Evolutionary conservation across 2,797 vertebrate genomes (phyloP), one percentile per base, ranked within the genome.

Genomic region (Chiloscyllium punctatum): DNA sequence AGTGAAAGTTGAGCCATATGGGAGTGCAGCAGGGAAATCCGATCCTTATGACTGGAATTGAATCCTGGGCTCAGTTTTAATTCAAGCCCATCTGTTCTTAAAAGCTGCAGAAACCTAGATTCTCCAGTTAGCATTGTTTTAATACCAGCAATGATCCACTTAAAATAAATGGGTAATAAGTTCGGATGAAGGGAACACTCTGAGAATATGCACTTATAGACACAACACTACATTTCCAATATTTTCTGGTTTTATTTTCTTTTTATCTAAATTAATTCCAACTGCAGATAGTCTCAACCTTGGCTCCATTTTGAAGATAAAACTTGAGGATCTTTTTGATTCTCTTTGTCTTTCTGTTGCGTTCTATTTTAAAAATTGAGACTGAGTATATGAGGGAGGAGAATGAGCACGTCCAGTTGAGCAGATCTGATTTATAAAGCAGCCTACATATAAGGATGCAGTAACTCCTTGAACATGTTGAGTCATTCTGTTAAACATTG

Each of bases 21-120:
- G 57, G 1, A 94, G 25, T 94, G 15, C 37, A 94, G 66, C 66
- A 71, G 66, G 18, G 94, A 48, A 53, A 94, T 53, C 21, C 42
- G 42, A 74, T 94, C 69, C 69, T 71, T 51, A 15, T 72, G 69
- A 33, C 42, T 94, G 68, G 66, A 69, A 71, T 25, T 94, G 8
- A 71, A 74, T 74, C 13, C 37, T 42, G 71, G 94, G 68, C 94
- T 71, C 37, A 74, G 94, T 74, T 95, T 84, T 95, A 95, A 95
- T 95, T 74, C 94, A 57, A 95, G 53, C 71, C 94, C 69, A 95
- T 51, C 71, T 51, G 71, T 95, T 48, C 27, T 57, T 95, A 77
- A 95, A 95, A 48, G 48, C 42, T 51, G 69, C 72, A 66, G 62
- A 68, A 68, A n/a, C n/a, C 62, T 23, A 51, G 21, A 68, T 68